phyloP scores from a whole-genome alignment of 1,140 invertebrate genomes.

The Saccostrea echinata region DNA sequence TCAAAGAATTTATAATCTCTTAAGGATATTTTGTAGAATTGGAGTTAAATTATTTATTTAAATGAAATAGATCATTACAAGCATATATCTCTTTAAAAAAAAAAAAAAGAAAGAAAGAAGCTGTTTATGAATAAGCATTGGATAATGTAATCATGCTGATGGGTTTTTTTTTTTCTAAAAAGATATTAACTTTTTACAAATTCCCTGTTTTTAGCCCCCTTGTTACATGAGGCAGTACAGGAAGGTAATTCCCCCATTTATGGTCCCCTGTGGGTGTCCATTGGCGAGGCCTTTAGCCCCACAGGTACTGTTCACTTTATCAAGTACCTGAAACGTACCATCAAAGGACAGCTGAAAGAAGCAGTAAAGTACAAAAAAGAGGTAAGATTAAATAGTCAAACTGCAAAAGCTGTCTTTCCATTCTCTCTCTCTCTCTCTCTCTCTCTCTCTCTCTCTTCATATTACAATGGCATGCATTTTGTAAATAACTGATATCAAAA shows the following conservation, averaged over 20 bases:
- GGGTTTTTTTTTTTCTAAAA: too few relatives aligned
- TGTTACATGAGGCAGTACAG: conserved; percentile 75
- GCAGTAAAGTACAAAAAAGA: conserved; percentile 69
- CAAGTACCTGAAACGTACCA: conserved; percentile 66
- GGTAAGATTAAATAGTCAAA: conserved; percentile 56
- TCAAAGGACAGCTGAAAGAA: conserved; percentile 72
- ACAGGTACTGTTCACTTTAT: conserved; percentile 75
- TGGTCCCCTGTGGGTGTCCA: conserved; percentile 79
- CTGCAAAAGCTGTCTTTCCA: too few relatives aligned
- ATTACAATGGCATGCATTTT: neutral
- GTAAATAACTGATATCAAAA: neutral
- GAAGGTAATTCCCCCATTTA: conserved; percentile 70
- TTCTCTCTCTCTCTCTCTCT: neutral
- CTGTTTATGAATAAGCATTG: too few relatives aligned
- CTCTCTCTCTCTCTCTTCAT: neutral
- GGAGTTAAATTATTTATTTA: too few relatives aligned
- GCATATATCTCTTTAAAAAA: too few relatives aligned
- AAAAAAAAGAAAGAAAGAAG: too few relatives aligned
- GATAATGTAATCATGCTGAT: too few relatives aligned
- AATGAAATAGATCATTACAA: too few relatives aligned
- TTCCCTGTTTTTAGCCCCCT: conserved; percentile 65
- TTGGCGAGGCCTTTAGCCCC: conserved; percentile 78
- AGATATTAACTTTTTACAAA: too few relatives aligned
- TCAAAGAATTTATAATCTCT: too few relatives aligned
- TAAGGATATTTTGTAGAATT: too few relatives aligned